Base-by-base conservation (phyloP, 2,113 vertebrate genomes). In the Excalfactoria chinensis region DNA sequence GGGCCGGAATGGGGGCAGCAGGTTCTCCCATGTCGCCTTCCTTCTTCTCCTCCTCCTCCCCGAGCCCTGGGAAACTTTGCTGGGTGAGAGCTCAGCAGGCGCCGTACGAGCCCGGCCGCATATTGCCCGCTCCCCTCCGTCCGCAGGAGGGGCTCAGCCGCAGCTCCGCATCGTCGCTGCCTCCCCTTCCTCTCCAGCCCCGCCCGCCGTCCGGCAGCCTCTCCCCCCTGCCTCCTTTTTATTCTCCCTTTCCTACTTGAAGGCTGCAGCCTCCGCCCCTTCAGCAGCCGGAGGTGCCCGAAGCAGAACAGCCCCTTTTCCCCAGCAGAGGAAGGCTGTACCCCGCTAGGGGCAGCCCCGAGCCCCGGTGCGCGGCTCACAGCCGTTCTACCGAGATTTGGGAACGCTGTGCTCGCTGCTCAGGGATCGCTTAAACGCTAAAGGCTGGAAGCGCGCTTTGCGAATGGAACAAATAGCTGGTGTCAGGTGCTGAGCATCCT, bases 61-160 rank as follows among this genome's bases (percentile, higher is more conserved):
- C 35, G 35, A 76, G 84, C 89, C 87, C 87, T 56, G 3, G 88
- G 86, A 91, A 95, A 96, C 95, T 95, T 96, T 91, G 66, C 86
- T 8, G 20, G 41, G 49, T 3, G 51, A 87, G 40, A 16, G 60
- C 86, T 80, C 76, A 6, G 68, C 34, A 12, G 68, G 75, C 44
- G 88, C 79, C 1, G 6, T 4, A 66, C 5, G 4, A 62, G 71
- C 67, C 82, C 25, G 20, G 35, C 55, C 3, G 37, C 74, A 67
- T 69, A 41, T 16, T 86, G 21, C 48, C 13, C 58, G 15, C 73
- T 89, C 51, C 43, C 22, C 22, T 60, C 35, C 43, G 67, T 48
- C 53, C 55, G 35, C 68, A 76, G 78, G n/a, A 9, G 41, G 18
- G 32, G 72, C 3, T 80, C 60, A 80, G 59, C 9, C 14, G 63